phyloP scores from a whole-genome alignment of 2,888 invertebrate genomes.

The Tridacna gigas region DNA sequence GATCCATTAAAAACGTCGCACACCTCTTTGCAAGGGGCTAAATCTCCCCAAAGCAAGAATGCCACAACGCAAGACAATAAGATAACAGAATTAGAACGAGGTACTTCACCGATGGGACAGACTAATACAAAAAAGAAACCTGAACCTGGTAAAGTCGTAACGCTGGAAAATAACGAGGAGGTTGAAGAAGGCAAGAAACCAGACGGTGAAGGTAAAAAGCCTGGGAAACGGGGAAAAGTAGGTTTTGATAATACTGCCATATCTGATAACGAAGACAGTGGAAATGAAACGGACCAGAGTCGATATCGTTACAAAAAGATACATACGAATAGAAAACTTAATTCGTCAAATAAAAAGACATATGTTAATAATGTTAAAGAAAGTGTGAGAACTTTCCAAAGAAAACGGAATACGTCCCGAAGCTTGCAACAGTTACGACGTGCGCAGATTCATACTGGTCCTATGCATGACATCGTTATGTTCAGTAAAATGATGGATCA shows the following conservation, averaged over 20 bases:
- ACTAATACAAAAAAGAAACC: conserved; percentile 41
- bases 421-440: conserved; percentile 74
- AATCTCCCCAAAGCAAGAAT: conserved; percentile 23
- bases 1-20: conserved; percentile 55
- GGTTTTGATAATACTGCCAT: conserved; percentile 38
- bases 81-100: conserved; percentile 29
- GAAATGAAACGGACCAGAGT: conserved; percentile 55
- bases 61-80: conserved; percentile 32
- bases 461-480: conserved; percentile 74
- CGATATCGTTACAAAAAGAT: conserved; percentile 34
- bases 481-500: conserved; percentile 75
- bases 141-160: conserved; percentile 49
- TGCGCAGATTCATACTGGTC: conserved; percentile 76
- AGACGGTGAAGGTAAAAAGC: conserved; percentile 1
- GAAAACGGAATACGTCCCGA: conserved; percentile 70
- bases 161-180: conserved; percentile 37
- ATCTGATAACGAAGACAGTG: conserved; percentile 61
- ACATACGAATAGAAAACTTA: neutral
- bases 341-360: conserved; percentile 38
- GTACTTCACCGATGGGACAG: conserved; percentile 42
- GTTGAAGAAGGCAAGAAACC: conserved; percentile 19
- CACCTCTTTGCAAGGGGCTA: conserved; percentile 38
- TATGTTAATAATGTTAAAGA: conserved; percentile 64
- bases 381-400: conserved; percentile 76
- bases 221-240: conserved; percentile 31